Percentiles rank a stretch among this genome's conserved stretches.
Evolutionary conservation across 1,140 invertebrate species (phyloP).

Genomic region (Aphis gossypii): DNA sequence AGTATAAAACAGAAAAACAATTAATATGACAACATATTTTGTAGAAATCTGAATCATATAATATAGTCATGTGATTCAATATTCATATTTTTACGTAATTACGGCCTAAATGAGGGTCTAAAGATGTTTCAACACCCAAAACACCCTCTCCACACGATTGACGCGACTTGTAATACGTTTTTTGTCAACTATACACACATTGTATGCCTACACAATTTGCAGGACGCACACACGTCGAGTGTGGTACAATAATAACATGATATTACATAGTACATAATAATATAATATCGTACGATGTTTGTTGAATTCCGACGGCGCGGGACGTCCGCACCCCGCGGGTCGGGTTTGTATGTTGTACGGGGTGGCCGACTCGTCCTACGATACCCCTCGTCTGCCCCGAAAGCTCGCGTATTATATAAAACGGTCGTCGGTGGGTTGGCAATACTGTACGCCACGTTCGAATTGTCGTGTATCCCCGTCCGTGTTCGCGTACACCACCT

Average conservation of each 20-base stretch:
- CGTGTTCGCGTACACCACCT: not conserved
- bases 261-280: not conserved
- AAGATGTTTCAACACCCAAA: no score
- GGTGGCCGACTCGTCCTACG: not conserved
- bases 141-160: no score
- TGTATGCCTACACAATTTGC: not conserved
- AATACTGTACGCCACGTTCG: not conserved
- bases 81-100: no score
- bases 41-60: no score
- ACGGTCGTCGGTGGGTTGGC: not conserved
- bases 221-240: not conserved
- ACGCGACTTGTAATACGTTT: not conserved
- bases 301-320: not conserved
- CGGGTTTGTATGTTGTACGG: not conserved
- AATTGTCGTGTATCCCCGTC: slow-evolving; percentile 9
- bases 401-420: not conserved
- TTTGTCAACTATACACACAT: no score
- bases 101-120: no score
- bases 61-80: no score
- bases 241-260: not conserved
- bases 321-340: not conserved
- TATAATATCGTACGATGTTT: not conserved
- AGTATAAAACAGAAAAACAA: no score
- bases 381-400: not conserved
- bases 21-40: no score